Conservation (phyloP, 2,888 invertebrate species). For the Masnerella sp. region DNA sequence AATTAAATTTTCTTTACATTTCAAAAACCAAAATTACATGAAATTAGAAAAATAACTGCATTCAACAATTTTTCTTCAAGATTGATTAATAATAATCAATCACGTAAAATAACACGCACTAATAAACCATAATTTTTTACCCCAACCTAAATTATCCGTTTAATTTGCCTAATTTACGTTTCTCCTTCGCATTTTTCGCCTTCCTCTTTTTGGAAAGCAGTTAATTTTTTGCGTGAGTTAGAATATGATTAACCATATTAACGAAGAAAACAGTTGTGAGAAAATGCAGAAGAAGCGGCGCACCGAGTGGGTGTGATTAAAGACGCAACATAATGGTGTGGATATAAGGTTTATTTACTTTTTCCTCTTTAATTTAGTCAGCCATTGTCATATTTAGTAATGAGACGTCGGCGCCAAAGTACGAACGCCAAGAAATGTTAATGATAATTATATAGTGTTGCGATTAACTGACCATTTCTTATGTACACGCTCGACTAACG, state of each 20-base stretch:
- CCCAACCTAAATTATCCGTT: too few relatives aligned
- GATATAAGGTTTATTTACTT: constrained; percentile 39
- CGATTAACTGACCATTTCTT: constrained; percentile 58
- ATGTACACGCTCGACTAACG: constrained; percentile 58
- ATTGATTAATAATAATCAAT: too few relatives aligned
- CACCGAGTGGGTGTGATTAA: constrained; percentile 50
- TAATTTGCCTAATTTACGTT: too few relatives aligned
- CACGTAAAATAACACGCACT: too few relatives aligned
- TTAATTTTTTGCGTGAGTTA: neutral
- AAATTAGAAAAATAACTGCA: too few relatives aligned
- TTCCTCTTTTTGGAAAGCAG: too few relatives aligned
- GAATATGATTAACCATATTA: neutral
- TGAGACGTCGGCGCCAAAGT: constrained; percentile 44
- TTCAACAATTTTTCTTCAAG: too few relatives aligned
- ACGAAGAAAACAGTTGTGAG: constrained; percentile 12
- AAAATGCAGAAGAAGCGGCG: constrained; percentile 15
- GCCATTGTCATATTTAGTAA: constrained; percentile 54
- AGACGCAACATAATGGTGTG: constrained; percentile 47
- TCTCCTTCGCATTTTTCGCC: neutral
- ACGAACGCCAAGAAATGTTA: constrained; percentile 55
- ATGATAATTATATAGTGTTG: constrained; percentile 58
- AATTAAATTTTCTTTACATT: too few relatives aligned
- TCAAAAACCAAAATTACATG: too few relatives aligned
- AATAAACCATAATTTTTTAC: too few relatives aligned
- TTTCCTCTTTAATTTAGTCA: constrained; percentile 42